A percentile compares a stretch with the other conserved stretches of the same genome.
Conservation (phyloP, 1,140 invertebrate species). For the Druon quercuslanigerum region DNA sequence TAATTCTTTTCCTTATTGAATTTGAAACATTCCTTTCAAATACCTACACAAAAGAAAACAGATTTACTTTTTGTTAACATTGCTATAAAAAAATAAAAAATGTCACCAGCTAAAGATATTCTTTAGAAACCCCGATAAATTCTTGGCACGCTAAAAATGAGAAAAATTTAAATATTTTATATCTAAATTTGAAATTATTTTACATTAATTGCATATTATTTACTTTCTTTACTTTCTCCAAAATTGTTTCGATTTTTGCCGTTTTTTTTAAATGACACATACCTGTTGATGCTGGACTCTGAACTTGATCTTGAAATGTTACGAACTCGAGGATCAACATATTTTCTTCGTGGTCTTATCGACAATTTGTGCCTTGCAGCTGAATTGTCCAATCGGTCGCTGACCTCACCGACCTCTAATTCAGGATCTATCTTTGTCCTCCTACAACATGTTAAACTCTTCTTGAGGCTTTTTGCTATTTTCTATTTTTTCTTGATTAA, state of each 20-base stretch:
- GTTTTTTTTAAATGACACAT: slow-evolving; percentile 37
- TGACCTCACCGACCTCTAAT: slow-evolving; percentile 77
- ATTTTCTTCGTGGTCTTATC: slow-evolving; percentile 82
- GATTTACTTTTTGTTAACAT: too few species aligned
- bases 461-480: neutral
- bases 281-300: slow-evolving; percentile 51
- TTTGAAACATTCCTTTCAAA: too few species aligned
- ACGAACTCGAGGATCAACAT: slow-evolving; percentile 73
- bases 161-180: too few species aligned
- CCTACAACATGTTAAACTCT: slow-evolving; percentile 71
- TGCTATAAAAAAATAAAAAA: too few species aligned
- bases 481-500: slow-evolving; percentile 23
- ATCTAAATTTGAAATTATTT: too few species aligned
- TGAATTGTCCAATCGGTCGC: slow-evolving; percentile 81
- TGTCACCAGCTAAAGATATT: too few species aligned
- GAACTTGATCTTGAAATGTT: slow-evolving; percentile 54
- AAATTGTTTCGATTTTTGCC: slow-evolving; percentile 44
- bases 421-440: slow-evolving; percentile 77
- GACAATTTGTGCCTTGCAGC: slow-evolving; percentile 86
- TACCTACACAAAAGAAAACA: too few species aligned
- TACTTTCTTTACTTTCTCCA: too few species aligned
- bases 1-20: too few species aligned
- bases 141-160: too few species aligned
- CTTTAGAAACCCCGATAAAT: too few species aligned
- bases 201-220: too few species aligned